These are phyloP conservation scores for Stichodactyla helianthus DNA, from an alignment of 64 coral and sea anemone genomes.

Conservation along the genomic window DNA sequence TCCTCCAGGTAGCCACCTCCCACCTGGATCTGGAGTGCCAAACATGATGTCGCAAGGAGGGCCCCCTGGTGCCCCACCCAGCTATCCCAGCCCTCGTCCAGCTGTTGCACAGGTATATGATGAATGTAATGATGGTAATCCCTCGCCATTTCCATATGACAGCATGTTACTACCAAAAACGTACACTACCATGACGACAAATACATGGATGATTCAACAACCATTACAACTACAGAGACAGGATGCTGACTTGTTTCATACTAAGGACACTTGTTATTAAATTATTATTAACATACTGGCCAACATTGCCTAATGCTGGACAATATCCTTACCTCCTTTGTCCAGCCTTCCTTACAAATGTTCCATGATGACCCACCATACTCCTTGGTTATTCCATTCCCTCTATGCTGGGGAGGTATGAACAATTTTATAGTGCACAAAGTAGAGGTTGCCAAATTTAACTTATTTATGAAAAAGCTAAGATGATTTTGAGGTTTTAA, in stretches of 20 bases:
- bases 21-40: neutral
- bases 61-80: conserved; percentile 69
- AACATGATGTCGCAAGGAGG: conserved; percentile 49
- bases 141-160: conserved; percentile 29
- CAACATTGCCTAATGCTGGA: too few species aligned
- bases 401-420: too few species aligned
- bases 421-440: too few species aligned
- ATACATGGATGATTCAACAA: conserved; percentile 26
- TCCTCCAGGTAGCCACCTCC: neutral
- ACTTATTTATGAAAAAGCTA: too few species aligned
- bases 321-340: too few species aligned
- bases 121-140: conserved; percentile 26
- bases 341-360: too few species aligned
- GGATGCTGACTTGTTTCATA: neutral
- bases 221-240: conserved; percentile 20
- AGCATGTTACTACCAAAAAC: conserved; percentile 30
- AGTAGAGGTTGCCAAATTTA: too few species aligned
- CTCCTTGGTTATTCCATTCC: too few species aligned
- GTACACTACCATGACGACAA: conserved; percentile 3
- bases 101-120: conserved; percentile 54
- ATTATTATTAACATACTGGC: neutral
- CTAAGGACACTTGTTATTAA: conserved; percentile 19
- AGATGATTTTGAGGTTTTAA: too few species aligned
- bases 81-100: conserved; percentile 16
- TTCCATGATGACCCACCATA: too few species aligned